These are phyloP conservation scores for Amaurobius ferox DNA, from an alignment of 2,888 invertebrate species.

Conservation along the genomic window DNA sequence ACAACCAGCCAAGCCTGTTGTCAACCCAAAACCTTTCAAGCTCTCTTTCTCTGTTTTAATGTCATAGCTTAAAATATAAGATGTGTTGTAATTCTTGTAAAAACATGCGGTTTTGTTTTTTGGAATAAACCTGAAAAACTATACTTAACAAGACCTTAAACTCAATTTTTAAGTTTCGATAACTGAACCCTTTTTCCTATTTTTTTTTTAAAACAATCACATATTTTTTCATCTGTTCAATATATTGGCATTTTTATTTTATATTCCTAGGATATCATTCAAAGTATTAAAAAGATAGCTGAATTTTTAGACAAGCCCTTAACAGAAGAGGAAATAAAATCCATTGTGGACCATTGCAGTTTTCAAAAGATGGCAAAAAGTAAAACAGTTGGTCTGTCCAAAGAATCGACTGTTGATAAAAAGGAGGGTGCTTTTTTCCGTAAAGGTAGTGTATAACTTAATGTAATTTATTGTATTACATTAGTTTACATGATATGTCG, in stretches of 20 bases:
- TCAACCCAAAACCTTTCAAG: too few species aligned
- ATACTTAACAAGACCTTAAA: too few species aligned
- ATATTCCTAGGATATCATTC: constrained; percentile 81
- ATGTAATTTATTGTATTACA: too few species aligned
- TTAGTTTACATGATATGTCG: too few species aligned
- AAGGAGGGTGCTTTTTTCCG: constrained; percentile 34
- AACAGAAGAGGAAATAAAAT: constrained; percentile 76
- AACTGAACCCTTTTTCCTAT: too few species aligned
- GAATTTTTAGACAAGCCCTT: constrained; percentile 83
- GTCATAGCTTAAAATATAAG: too few species aligned
- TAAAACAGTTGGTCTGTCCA: constrained; percentile 74
- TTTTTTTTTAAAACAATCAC: neutral
- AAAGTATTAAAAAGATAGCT: constrained; percentile 84
- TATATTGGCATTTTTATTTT: neutral
- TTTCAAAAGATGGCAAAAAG: constrained; percentile 79
- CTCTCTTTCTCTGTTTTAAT: too few species aligned
- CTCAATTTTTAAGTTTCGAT: too few species aligned
- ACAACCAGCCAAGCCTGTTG: too few species aligned
- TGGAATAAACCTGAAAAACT: too few species aligned
- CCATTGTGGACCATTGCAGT: constrained; percentile 77
- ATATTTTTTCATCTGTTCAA: neutral
- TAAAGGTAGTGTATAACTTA: constrained; percentile 52
- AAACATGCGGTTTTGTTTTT: too few species aligned
- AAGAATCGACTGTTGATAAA: constrained; percentile 11
- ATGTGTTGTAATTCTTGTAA: too few species aligned